A percentile compares a stretch with the other conserved stretches of the same genome.
Conservation (phyloP, 2,113 vertebrate genomes). For the Tringa solitaria region DNA sequence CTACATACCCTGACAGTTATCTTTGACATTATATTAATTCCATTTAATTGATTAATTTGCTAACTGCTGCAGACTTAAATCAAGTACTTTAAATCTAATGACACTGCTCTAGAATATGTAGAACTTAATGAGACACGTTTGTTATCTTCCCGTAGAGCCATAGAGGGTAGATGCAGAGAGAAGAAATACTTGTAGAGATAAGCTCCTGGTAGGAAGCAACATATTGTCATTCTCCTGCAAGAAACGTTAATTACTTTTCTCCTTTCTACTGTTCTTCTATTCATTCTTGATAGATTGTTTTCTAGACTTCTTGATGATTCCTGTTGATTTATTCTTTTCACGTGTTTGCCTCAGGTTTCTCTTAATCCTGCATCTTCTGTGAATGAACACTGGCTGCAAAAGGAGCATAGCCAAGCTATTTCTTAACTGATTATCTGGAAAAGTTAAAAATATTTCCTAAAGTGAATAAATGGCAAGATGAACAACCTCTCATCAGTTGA, state of each 20-base stretch:
- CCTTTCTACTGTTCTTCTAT: background rate
- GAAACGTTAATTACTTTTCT: background rate
- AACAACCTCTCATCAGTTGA: accelerated
- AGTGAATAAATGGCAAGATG: background rate
- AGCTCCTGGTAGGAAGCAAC: background rate
- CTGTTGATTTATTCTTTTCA: background rate
- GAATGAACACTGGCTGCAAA: background rate
- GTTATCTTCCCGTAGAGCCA: background rate
- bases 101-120: background rate
- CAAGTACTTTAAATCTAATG: background rate
- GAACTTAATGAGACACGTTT: background rate
- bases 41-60: background rate
- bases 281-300: background rate
- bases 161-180: background rate
- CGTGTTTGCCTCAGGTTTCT: background rate
- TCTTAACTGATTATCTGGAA: background rate
- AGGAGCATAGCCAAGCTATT: background rate
- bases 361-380: background rate
- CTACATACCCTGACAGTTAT: background rate
- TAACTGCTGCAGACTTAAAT: background rate
- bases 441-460: background rate
- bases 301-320: background rate
- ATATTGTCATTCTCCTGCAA: background rate
- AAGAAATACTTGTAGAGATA: background rate
- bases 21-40: background rate